These are phyloP conservation scores for Coptotermes formosanus DNA, from an alignment of 1,140 invertebrate species.

Conservation along the genomic window DNA sequence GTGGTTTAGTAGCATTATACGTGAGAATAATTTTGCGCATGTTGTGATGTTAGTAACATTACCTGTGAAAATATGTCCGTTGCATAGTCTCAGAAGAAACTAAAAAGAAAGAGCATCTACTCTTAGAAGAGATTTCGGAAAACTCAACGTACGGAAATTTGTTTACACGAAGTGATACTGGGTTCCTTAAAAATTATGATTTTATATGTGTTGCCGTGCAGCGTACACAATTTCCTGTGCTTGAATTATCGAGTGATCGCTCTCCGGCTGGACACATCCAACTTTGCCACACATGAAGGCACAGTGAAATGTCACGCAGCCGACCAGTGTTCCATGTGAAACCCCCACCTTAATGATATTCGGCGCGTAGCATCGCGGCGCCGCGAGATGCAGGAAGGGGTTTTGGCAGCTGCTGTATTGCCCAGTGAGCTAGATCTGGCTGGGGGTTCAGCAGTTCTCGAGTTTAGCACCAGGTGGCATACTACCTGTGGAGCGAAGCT, in stretches of 20 bases:
- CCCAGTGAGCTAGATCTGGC: slow-evolving; percentile 23
- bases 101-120: no score
- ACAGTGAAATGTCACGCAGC: background rate
- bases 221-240: background rate
- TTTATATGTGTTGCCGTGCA: background rate
- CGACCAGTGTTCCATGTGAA: background rate
- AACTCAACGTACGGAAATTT: no score
- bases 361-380: background rate
- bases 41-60: no score
- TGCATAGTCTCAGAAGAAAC: no score
- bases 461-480: slow-evolving; percentile 28
- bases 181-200: no score
- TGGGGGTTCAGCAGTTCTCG: slow-evolving; percentile 19
- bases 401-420: slow-evolving; percentile 20
- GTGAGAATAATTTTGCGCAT: no score
- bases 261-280: no score
- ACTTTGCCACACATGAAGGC: no score
- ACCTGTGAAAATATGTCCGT: no score
- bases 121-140: no score
- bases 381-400: slow-evolving; percentile 2
- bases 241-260: background rate
- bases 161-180: no score
- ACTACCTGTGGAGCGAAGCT: slow-evolving; percentile 38
- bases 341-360: background rate
- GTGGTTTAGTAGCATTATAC: no score